Base-by-base conservation (phyloP, 2,888 invertebrate species). In the Oligia latruncula region DNA sequence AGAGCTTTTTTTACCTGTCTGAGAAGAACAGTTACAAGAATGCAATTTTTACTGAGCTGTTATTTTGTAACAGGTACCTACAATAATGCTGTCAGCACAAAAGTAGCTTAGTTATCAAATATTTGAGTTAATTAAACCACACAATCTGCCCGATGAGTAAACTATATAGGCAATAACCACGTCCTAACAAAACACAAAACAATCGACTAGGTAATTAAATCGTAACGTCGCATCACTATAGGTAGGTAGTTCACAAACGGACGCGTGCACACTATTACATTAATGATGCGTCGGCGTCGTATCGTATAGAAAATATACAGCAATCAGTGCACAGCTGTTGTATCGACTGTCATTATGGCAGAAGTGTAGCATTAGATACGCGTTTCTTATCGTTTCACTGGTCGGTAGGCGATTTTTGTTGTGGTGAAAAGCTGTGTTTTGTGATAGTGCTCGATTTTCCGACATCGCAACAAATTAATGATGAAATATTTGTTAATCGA, bases 231-330 rank as follows among this genome's bases (percentile, higher is more conserved):
- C 85, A 85, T 78, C 87, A 87, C 85, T 85, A 11, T 46, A 11
- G 46, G 46, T 46, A 80, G 64, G 46, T 46, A 80, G 64, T 40
- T 49, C 17, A 77, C 81, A 81, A 86, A 46, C 77, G 82, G 89
- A 88, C 94, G 94, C 95, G 95, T 94, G 94, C 90, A 84, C 90
- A 90, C 92, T 89, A 94, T 95, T 95, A 95, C 92, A 77, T 88
- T 95, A 95, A 96, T 95, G 93, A 93, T 91, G 92, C 74, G 52
- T 85, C 77, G 79, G 92, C 74, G 52, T 85, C 77, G 79, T 77
- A 87, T 92, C 90, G 92, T 93, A 91, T 92, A 94, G 95, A 95
- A 94, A 94, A 94, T 93, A 93, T 92, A 93, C 94, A 93, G 95
- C 92, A 94, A 95, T 95, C 91, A 90, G 82, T 90, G 83, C 82